Evolutionary conservation across 1,140 invertebrate genomes (phyloP).

Genomic region (Drosophila nigrodunni): DNA sequence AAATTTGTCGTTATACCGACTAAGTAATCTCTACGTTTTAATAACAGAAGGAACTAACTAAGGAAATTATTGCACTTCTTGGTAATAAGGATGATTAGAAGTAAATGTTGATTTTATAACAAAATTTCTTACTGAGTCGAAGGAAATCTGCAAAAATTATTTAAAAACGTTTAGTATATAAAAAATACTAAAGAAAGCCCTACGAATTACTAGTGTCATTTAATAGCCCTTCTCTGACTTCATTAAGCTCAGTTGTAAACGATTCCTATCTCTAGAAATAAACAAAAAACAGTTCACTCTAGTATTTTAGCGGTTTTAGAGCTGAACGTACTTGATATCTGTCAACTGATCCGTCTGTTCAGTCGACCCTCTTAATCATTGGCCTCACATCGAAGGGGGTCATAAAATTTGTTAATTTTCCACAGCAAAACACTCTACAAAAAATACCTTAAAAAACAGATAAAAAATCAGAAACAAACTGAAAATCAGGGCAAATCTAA

Average conservation of each 20-base stretch:
- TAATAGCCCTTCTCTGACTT: not conserved
- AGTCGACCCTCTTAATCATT: conserved; percentile 34
- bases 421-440: conserved; percentile 22
- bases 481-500: conserved; percentile 75
- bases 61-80: too few relatives aligned
- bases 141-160: too few relatives aligned
- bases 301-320: conserved; percentile 1
- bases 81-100: too few relatives aligned
- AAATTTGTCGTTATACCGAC: not conserved
- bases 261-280: not conserved
- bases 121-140: too few relatives aligned
- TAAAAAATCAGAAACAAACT: conserved; percentile 18
- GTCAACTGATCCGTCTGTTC: not conserved
- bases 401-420: conserved; percentile 75
- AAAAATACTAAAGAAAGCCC: too few relatives aligned
- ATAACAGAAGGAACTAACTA: not conserved
- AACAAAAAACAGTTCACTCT: conserved; percentile 5
- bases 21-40: not conserved
- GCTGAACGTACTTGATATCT: conserved; percentile 11
- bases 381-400: conserved; percentile 62
- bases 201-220: not conserved
- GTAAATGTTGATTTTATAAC: too few relatives aligned
- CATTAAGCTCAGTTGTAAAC: not conserved
- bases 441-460: conserved; percentile 31
- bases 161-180: too few relatives aligned